Percentiles rank a stretch among this genome's conserved stretches.
phyloP scores from a whole-genome alignment of 2,113 vertebrate species.

The cattle (Bos taurus) region ARS-UCD2.0 NC_037357.1:31704501-31705000 shows the following conservation, averaged over 20 bases:
- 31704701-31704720: background rate
- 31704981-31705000: background rate
- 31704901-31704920: background rate
- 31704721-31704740: conserved; percentile 3
- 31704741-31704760: conserved; percentile 3
- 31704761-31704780: background rate
- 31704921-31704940: background rate
- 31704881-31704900: background rate
- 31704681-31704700: background rate
- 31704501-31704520: background rate
- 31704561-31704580: background rate
- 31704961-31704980: background rate
- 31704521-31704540: background rate
- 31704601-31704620: background rate
- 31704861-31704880: background rate
- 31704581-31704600: background rate
- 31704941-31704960: background rate
- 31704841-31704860: background rate
- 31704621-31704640: background rate
- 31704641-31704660: background rate
- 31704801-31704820: background rate
- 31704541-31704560: background rate
- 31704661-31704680: background rate
- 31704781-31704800: conserved; percentile 11
- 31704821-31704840: background rate